phyloP scores from a whole-genome alignment of 23 tunicate species.

The Styela plicata region DNA sequence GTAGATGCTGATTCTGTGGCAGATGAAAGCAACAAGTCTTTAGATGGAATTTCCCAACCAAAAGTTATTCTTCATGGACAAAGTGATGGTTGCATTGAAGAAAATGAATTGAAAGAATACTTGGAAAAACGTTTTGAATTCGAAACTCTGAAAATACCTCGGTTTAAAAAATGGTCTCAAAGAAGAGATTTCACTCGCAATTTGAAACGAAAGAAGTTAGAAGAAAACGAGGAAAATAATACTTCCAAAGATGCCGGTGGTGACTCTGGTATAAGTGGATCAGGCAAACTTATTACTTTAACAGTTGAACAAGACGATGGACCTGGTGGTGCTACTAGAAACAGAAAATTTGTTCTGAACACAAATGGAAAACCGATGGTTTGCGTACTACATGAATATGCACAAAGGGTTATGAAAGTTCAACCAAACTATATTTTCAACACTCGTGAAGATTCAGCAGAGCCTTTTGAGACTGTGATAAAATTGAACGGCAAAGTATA shows the following conservation, averaged over 20 bases:
- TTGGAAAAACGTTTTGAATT: constrained; percentile 52
- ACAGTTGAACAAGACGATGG: constrained; percentile 28
- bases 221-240: constrained; percentile 2
- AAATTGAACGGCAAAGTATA: constrained; percentile 55
- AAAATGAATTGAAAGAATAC: constrained; percentile 38
- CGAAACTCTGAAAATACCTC: constrained; percentile 55
- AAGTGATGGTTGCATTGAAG: constrained; percentile 14
- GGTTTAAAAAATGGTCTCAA: constrained; percentile 57
- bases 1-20: not conserved
- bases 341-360: constrained; percentile 40
- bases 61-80: not conserved
- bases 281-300: constrained; percentile 20
- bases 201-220: constrained; percentile 23
- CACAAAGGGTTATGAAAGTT: constrained; percentile 53
- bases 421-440: constrained; percentile 64
- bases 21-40: not conserved
- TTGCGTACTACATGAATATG: constrained; percentile 81
- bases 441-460: constrained; percentile 39
- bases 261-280: not conserved
- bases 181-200: constrained; percentile 37
- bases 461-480: constrained; percentile 57
- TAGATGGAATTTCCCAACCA: not conserved
- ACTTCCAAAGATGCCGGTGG: not conserved
- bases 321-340: not conserved
- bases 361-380: constrained; percentile 63